A percentile compares a stretch with the other conserved stretches of the same genome.
Conservation (phyloP, 1,140 invertebrate genomes). For the Panagrolaimus sp. region DNA sequence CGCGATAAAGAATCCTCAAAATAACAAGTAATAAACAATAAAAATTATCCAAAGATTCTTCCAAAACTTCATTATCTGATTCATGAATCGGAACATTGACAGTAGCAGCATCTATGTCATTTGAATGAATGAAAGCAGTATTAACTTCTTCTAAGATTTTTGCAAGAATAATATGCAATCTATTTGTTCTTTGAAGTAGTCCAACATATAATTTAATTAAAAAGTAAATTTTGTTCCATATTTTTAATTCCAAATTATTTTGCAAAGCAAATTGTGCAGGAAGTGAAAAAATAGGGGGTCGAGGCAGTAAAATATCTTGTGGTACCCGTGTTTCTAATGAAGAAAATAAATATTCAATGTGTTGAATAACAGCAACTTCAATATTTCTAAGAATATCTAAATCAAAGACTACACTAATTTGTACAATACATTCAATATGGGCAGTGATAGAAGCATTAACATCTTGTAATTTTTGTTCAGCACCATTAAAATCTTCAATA, state of each 20-base stretch:
- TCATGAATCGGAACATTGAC: not conserved
- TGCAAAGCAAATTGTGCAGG: slow-evolving; percentile 1
- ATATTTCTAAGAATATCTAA: not conserved
- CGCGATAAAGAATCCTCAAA: slow-evolving; percentile 1
- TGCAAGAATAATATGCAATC: not conserved
- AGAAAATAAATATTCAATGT: not conserved
- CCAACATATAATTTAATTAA: not conserved
- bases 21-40: not conserved
- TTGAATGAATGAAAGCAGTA: not conserved
- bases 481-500: not conserved
- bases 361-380: not conserved
- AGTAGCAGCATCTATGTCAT: not conserved
- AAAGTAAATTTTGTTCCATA: slow-evolving; percentile 11
- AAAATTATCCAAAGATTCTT: not conserved
- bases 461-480: not conserved
- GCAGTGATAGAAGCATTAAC: not conserved
- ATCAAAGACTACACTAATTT: not conserved
- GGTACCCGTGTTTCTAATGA: not conserved
- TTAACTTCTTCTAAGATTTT: not conserved
- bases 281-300: not conserved
- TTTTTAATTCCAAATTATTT: not conserved
- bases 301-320: not conserved
- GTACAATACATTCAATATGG: slow-evolving; percentile 6
- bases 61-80: not conserved
- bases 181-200: slow-evolving; percentile 7